Evolutionary conservation across 2,888 invertebrate genomes (phyloP).

Genomic region (Uloborus plumipes): DNA sequence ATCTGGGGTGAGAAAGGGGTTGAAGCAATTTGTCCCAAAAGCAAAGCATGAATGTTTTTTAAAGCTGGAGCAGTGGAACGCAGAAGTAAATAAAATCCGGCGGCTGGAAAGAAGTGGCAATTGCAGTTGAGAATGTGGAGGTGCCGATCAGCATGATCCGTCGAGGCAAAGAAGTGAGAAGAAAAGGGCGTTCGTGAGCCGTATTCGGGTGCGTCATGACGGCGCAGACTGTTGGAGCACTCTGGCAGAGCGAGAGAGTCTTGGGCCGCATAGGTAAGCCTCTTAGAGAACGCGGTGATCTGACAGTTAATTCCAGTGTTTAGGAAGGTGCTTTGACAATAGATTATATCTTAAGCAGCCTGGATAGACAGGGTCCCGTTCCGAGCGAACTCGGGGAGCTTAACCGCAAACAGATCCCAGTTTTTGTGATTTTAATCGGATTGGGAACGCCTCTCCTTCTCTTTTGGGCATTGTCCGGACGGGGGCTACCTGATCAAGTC

Average conservation of each 20-base stretch:
- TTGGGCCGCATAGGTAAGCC: constrained; percentile 64
- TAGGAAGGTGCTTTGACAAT: constrained; percentile 65
- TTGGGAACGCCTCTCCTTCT: constrained; percentile 60
- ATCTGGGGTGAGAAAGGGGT: too few relatives aligned
- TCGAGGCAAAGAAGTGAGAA: constrained; percentile 22
- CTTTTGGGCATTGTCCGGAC: constrained; percentile 61
- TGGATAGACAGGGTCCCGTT: constrained; percentile 53
- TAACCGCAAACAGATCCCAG: constrained; percentile 65
- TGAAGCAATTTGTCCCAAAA: too few relatives aligned
- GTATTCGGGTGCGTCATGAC: constrained; percentile 42
- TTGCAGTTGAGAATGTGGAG: too few relatives aligned
- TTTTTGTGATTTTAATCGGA: constrained; percentile 66
- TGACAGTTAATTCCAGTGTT: constrained; percentile 65
- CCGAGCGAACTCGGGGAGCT: constrained; percentile 45
- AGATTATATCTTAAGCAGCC: constrained; percentile 65
- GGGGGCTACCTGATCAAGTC: constrained; percentile 62
- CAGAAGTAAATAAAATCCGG: too few relatives aligned
- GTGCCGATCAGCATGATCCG: too few relatives aligned
- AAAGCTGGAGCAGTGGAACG: too few relatives aligned
- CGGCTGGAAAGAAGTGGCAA: too few relatives aligned
- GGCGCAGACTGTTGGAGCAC: constrained; percentile 45
- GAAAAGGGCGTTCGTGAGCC: constrained; percentile 5
- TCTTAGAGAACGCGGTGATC: constrained; percentile 63
- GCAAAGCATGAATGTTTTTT: too few relatives aligned
- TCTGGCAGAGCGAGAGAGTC: constrained; percentile 45